Evolutionary conservation across 1,140 invertebrate genomes (phyloP).

Genomic region (Propsilocerus akamusi): DNA sequence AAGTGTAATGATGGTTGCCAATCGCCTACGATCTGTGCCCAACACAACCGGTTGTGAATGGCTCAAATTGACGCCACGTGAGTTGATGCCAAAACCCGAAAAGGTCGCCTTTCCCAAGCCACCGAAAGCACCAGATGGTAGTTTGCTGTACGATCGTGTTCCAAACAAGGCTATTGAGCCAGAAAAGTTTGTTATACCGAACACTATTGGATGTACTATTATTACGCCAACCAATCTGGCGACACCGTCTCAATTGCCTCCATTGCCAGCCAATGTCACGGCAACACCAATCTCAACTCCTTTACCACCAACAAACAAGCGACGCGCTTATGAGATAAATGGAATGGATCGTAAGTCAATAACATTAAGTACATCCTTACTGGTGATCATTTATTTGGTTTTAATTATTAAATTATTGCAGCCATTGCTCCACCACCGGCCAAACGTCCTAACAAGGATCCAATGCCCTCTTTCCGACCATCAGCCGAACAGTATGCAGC

Average conservation of each 20-base stretch:
- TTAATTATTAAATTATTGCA: conserved; percentile 10
- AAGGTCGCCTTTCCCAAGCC: conserved; percentile 72
- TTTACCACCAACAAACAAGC: conserved; percentile 38
- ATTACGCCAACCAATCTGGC: conserved; percentile 29
- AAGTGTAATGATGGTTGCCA: conserved; percentile 58
- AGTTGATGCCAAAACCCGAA: conserved; percentile 56
- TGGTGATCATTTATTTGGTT: not conserved
- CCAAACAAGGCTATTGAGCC: conserved; percentile 52
- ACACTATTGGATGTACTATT: not conserved
- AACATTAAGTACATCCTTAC: conserved; percentile 10
- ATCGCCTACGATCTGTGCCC: conserved; percentile 46
- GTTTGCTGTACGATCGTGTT: conserved; percentile 64
- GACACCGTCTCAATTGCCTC: not conserved
- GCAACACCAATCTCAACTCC: conserved; percentile 29
- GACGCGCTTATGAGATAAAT: conserved; percentile 68
- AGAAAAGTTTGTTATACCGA: conserved; percentile 29
- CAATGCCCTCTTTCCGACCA: conserved; percentile 41
- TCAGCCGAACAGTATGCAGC: conserved; percentile 42
- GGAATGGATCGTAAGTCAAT: conserved; percentile 62
- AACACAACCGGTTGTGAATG: conserved; percentile 51
- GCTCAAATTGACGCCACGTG: conserved; percentile 60
- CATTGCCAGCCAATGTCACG: conserved; percentile 27
- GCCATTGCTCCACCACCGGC: conserved; percentile 32
- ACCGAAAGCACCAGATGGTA: conserved; percentile 69
- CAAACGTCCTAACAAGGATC: conserved; percentile 49